Base-by-base conservation (phyloP, 2,113 vertebrate species). In the Dicerorhinus sumatrensis region DNA sequence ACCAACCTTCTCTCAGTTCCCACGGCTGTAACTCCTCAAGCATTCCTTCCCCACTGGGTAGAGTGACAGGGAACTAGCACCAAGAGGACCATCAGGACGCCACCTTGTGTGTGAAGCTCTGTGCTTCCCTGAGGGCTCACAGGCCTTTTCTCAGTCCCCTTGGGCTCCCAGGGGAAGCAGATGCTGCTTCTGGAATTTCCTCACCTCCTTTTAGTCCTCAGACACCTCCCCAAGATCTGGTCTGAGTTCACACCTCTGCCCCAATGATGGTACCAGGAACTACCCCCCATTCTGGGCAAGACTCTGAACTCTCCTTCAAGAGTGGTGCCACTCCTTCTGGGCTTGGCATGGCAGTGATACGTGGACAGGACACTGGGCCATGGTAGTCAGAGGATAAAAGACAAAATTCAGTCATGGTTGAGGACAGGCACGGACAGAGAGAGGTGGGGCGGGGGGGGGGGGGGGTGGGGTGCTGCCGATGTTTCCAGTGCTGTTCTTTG, bases 371-470 rank as follows among this genome's bases (percentile, higher is more conserved):
- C 17, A 25, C 23, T 5, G 56, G 62, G 3, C 62, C 16, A 8
- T 1, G 8, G 5, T 8, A 6, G 2, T 51, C 42, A 46, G 83
- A 46, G 6, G n/a, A 75, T 8, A 76, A 79, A 77, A 75, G 73
- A 75, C 27, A 56, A 80, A 75, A 29, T 17, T 54, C 48, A 81
- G 42, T 16, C 25, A 48, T 18, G 18, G 5, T 31, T 0, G 5
- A 8, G 33, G 39, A 29, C n/a, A 75, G 36, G 20, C 16, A 1
- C 14, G 12, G n/a, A n/a, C n/a, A 39, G 75, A 73, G 12, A 70
- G 25, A 72, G 14, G 13, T 1, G 9, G 18, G 18, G 20, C 1
- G 12, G 21, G n/a, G 1, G 12, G 4, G 2, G 13, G 33, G n/a
- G 5, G 63, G 29, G 7, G 16, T n/a, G n/a, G n/a, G n/a, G n/a